Evolutionary conservation across 2,888 invertebrate genomes (phyloP).

Genomic region (Acrobasis consociella): DNA sequence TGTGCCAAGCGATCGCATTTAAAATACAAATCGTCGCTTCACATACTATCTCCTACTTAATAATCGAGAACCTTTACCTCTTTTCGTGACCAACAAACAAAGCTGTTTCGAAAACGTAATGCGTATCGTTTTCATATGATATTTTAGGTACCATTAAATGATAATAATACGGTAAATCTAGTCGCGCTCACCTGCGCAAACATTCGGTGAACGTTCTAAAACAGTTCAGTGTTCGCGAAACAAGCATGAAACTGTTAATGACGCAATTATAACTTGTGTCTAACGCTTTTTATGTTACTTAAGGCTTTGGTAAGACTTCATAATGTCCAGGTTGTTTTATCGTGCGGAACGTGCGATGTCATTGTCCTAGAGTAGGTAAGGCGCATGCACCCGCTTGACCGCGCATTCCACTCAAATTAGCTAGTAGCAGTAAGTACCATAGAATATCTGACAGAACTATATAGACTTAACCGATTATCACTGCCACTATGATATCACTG

Average conservation of each 20-base stretch:
- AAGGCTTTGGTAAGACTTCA: constrained; percentile 58
- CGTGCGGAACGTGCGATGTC: constrained; percentile 80
- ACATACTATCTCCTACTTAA: constrained; percentile 29
- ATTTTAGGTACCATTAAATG: constrained; percentile 5
- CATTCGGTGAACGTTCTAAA: constrained; percentile 40
- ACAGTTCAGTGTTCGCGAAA: constrained; percentile 55
- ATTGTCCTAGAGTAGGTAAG: constrained; percentile 72
- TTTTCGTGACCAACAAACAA: constrained; percentile 56
- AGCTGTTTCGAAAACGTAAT: constrained; percentile 42
- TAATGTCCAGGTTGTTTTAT: constrained; percentile 77
- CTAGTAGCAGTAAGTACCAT: not conserved
- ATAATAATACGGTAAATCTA: constrained; percentile 33
- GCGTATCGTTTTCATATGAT: constrained; percentile 26
- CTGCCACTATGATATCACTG: too few species aligned
- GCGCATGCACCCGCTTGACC: constrained; percentile 45
- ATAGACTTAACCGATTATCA: too few species aligned
- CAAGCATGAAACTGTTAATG: constrained; percentile 56
- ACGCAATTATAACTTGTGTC: constrained; percentile 59
- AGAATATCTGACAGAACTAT: too few species aligned
- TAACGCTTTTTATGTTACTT: constrained; percentile 59
- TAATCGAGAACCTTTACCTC: constrained; percentile 53
- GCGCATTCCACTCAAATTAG: not conserved
- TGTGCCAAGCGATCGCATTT: constrained; percentile 36
- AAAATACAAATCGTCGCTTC: constrained; percentile 44
- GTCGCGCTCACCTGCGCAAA: constrained; percentile 35